Conservation (phyloP, 1,140 invertebrate genomes). For the Dufourea novaeangliae region DNA sequence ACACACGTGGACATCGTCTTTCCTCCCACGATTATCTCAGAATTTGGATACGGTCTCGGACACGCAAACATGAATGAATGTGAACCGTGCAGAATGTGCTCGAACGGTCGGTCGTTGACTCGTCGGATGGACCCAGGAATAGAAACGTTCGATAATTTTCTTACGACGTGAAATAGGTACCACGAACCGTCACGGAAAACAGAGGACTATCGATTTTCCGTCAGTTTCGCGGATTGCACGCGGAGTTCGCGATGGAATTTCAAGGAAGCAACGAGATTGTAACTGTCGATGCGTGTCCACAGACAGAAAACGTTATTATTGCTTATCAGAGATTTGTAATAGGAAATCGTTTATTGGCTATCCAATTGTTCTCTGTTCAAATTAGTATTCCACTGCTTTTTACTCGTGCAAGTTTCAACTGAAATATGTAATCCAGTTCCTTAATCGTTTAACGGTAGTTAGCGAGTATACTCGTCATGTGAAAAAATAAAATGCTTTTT, state of each 20-base stretch:
- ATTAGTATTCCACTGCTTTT: too few relatives aligned
- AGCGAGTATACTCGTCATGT: too few relatives aligned
- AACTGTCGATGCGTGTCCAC: not conserved
- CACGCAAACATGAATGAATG: constrained; percentile 64
- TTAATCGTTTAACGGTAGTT: too few relatives aligned
- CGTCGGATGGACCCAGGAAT: not conserved
- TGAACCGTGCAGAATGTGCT: constrained; percentile 14
- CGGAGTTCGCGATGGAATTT: not conserved
- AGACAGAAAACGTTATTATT: too few relatives aligned
- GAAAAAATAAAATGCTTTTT: too few relatives aligned
- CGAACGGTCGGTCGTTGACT: constrained; percentile 42
- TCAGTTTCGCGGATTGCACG: constrained; percentile 16
- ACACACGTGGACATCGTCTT: not conserved
- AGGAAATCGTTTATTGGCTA: too few relatives aligned
- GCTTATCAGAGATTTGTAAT: not conserved
- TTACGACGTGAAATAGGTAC: not conserved
- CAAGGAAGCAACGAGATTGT: not conserved
- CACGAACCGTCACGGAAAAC: constrained; percentile 9
- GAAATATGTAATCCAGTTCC: too few relatives aligned
- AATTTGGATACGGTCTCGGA: constrained; percentile 64
- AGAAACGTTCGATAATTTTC: constrained; percentile 33
- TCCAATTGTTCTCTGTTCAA: too few relatives aligned
- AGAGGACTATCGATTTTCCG: constrained; percentile 49
- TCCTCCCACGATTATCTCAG: constrained; percentile 63
- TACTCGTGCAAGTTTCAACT: too few relatives aligned